Conservation (phyloP, 2,113 vertebrate species). For the Phalacrocorax aristotelis region DNA sequence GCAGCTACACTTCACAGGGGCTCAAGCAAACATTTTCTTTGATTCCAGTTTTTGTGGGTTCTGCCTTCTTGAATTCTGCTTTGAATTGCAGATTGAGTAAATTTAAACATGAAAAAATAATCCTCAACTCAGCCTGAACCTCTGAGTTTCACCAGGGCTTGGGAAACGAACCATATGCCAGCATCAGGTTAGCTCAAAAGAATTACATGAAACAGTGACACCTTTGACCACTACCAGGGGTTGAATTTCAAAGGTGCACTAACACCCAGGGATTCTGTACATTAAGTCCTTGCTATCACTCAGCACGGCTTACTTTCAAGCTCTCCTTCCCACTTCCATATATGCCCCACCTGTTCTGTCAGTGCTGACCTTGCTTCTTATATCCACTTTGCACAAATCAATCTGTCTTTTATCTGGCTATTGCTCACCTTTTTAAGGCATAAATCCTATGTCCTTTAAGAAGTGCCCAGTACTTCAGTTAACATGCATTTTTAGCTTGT, state of each 20-base stretch:
- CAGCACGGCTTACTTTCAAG: background rate
- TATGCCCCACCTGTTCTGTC: background rate
- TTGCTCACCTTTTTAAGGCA: background rate
- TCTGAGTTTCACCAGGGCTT: background rate
- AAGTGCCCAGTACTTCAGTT: background rate
- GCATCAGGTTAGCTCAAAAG: background rate
- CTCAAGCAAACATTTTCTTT: constrained; percentile 10
- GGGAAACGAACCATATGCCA: background rate
- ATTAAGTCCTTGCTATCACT: background rate
- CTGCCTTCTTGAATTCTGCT: background rate
- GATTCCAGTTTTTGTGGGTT: constrained; percentile 6
- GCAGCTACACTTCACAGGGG: background rate
- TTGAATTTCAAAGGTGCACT: background rate
- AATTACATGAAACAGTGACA: background rate
- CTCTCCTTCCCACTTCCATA: background rate
- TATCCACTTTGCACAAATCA: background rate
- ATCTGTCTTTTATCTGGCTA: constrained; percentile 16
- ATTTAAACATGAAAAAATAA: background rate
- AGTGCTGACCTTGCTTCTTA: background rate
- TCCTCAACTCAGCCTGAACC: background rate
- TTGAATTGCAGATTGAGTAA: constrained; percentile 25
- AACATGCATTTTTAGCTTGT: background rate
- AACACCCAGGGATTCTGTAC: background rate
- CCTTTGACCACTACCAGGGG: constrained; percentile 1
- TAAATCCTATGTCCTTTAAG: background rate